Evolutionary conservation across 2,797 vertebrate species (phyloP).

Genomic region (Hylomyscus alleni): DNA sequence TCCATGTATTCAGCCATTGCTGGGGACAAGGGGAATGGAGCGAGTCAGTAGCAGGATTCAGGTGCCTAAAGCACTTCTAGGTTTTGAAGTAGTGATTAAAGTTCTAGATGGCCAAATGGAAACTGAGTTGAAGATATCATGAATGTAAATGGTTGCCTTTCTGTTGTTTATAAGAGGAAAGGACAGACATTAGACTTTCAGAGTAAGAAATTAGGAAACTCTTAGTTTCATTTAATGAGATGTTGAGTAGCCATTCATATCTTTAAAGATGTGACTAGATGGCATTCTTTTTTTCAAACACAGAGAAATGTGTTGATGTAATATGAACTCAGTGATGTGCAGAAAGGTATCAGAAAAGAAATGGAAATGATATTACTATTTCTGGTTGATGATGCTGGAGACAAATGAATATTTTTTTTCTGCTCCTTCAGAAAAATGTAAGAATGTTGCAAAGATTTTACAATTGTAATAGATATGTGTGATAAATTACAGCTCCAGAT

Average conservation of each 20-base stretch:
- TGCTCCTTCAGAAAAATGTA: background rate
- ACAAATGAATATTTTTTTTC: background rate
- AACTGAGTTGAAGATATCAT: too few species aligned
- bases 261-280: background rate
- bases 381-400: background rate
- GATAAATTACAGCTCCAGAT: background rate
- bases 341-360: constrained; percentile 11
- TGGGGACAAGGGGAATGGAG: fast-evolving
- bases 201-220: background rate
- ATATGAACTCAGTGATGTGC: background rate
- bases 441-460: constrained; percentile 3
- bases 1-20: background rate
- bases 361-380: background rate
- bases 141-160: background rate
- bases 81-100: background rate
- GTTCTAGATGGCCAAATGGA: background rate
- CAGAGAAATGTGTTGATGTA: background rate
- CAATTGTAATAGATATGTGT: background rate
- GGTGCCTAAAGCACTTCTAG: fast-evolving
- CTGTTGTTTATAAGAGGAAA: background rate
- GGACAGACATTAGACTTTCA: background rate
- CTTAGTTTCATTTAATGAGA: background rate
- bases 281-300: background rate
- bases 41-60: background rate
- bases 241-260: background rate